Conservation (phyloP, 2,888 invertebrate species). For the Dione juno region DNA sequence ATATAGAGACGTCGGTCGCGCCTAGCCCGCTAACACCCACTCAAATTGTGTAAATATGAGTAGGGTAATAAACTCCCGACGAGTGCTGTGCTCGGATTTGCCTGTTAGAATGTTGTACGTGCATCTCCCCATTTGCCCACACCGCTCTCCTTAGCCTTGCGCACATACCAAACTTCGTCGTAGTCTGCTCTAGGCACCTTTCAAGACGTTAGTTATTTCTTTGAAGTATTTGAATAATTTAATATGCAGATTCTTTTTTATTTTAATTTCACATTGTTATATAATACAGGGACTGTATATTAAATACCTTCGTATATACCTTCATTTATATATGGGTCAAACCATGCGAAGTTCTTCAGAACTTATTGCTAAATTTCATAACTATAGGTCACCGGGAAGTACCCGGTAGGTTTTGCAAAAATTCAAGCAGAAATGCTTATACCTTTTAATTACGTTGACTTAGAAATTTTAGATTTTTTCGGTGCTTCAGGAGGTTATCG, state of each 20-base stretch:
- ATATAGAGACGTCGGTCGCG: conserved; percentile 52
- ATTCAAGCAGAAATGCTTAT: too few relatives aligned
- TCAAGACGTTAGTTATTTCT: conserved; percentile 63
- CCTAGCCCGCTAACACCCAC: conserved; percentile 70
- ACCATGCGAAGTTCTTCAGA: not conserved
- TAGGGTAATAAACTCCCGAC: conserved; percentile 75
- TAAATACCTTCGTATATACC: not conserved
- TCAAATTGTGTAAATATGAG: conserved; percentile 79
- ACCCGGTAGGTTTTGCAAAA: too few relatives aligned
- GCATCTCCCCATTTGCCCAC: conserved; percentile 60
- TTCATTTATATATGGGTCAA: not conserved
- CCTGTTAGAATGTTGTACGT: conserved; percentile 74
- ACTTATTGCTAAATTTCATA: too few relatives aligned
- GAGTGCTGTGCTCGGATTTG: conserved; percentile 74
- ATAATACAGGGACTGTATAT: not conserved
- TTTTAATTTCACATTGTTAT: not conserved
- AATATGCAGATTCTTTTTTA: conserved; percentile 35
- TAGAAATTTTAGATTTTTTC: too few relatives aligned
- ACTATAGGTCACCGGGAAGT: too few relatives aligned
- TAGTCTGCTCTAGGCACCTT: conserved; percentile 60
- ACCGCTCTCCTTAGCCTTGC: conserved; percentile 53
- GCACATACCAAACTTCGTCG: conserved; percentile 67
- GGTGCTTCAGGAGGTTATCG: too few relatives aligned
- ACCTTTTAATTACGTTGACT: too few relatives aligned
- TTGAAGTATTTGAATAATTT: conserved; percentile 48